Conservation (phyloP, 2,888 invertebrate species). For the Ophonus ardosiacus region DNA sequence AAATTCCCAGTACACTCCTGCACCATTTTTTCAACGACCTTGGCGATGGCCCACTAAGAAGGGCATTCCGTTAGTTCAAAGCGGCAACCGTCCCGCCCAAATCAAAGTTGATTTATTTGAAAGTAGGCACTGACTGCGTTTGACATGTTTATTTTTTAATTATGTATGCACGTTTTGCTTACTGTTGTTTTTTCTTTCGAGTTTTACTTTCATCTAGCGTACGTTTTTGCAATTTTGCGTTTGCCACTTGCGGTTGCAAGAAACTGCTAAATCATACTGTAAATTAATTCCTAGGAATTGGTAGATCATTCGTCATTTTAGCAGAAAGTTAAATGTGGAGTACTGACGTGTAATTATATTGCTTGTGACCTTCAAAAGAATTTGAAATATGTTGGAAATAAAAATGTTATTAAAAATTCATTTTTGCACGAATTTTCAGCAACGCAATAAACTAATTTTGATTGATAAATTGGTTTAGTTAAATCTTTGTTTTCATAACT, state of each 20-base stretch:
- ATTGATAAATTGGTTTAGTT: too few relatives aligned
- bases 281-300: constrained; percentile 5
- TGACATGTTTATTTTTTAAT: constrained; percentile 32
- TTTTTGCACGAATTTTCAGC: background rate
- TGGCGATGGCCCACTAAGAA: background rate
- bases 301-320: constrained; percentile 9
- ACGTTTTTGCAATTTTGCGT: background rate
- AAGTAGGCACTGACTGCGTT: background rate
- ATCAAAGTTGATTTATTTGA: constrained; percentile 46
- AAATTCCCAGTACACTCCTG: background rate
- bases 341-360: constrained; percentile 17
- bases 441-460: background rate
- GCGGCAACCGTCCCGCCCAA: background rate
- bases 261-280: background rate
- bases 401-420: background rate
- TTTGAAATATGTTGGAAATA: background rate
- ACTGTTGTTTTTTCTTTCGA: background rate
- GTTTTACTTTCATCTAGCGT: constrained; percentile 4
- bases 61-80: background rate
- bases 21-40: background rate
- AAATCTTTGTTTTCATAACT: too few relatives aligned
- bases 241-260: background rate
- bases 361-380: background rate
- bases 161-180: constrained; percentile 6
- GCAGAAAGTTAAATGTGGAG: constrained; percentile 10